Evolutionary conservation across 1,140 invertebrate species (phyloP).

Genomic region (Popillia japonica): DNA sequence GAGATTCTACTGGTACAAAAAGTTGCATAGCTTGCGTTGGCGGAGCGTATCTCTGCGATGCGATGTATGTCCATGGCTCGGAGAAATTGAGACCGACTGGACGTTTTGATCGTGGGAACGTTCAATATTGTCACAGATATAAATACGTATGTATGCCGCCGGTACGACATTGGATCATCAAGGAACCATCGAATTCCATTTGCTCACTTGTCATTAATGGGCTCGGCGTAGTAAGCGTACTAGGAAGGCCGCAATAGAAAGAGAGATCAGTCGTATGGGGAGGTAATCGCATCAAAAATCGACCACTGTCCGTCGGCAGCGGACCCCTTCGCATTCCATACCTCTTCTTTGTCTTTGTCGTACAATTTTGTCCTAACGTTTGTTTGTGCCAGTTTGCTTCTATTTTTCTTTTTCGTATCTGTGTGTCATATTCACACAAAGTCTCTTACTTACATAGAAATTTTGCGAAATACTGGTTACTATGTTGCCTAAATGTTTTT

Average conservation of each 20-base stretch:
- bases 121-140: conserved; percentile 56
- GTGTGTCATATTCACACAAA: neutral
- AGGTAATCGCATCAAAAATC: conserved; percentile 27
- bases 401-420: neutral
- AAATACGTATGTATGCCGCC: conserved; percentile 36
- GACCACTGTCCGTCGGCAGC: conserved; percentile 15
- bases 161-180: conserved; percentile 41
- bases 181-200: conserved; percentile 53
- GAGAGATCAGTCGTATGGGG: conserved; percentile 1
- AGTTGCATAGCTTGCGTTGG: neutral
- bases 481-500: no score
- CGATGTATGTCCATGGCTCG: neutral
- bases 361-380: neutral
- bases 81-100: neutral
- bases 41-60: conserved; percentile 1
- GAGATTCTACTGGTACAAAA: neutral
- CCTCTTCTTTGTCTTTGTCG: conserved; percentile 19
- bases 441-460: no score
- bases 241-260: neutral
- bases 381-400: neutral
- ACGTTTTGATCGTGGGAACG: conserved; percentile 52
- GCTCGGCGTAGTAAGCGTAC: neutral
- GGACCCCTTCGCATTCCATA: conserved; percentile 7
- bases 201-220: conserved; percentile 48
- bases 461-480: no score